A percentile compares a stretch with the other conserved stretches of the same genome.
Conservation (phyloP, 1,140 invertebrate genomes). For the Luehdorfia chinensis region DNA sequence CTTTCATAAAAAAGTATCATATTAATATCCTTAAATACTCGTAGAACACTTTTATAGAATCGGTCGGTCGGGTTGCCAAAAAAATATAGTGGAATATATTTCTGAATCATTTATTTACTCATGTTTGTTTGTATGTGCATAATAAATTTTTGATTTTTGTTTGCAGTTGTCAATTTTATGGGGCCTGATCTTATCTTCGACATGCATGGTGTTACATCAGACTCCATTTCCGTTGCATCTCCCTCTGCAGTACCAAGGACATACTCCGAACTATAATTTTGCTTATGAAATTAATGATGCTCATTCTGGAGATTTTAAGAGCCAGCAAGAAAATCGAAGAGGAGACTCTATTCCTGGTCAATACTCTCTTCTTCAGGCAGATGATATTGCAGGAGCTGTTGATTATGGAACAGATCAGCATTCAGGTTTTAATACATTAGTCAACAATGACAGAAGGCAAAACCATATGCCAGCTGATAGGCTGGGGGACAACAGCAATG, state of each 20-base stretch:
- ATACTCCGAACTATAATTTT: slow-evolving; percentile 77
- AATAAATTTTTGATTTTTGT: too few species aligned
- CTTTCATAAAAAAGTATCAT: too few species aligned
- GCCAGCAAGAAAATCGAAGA: slow-evolving; percentile 67
- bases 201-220: slow-evolving; percentile 51
- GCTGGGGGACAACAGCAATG: slow-evolving; percentile 22
- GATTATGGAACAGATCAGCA: slow-evolving; percentile 78
- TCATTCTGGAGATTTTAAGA: slow-evolving; percentile 72
- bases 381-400: slow-evolving; percentile 81
- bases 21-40: too few species aligned
- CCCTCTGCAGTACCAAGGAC: slow-evolving; percentile 33
- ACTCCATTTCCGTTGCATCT: slow-evolving; percentile 35
- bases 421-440: slow-evolving; percentile 53
- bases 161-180: slow-evolving; percentile 48
- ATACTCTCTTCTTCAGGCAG: slow-evolving; percentile 81
- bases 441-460: slow-evolving; percentile 48
- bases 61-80: too few species aligned
- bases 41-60: too few species aligned
- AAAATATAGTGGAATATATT: too few species aligned
- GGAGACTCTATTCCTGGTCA: slow-evolving; percentile 81
- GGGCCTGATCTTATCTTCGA: slow-evolving; percentile 41
- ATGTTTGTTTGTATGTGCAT: too few species aligned
- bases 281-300: slow-evolving; percentile 82
- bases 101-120: too few species aligned
- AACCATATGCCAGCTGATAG: slow-evolving; percentile 24